These are phyloP conservation scores for Rousettus leschenaultii DNA, from an alignment of 2,113 vertebrate species.

Conservation along the genomic window DNA sequence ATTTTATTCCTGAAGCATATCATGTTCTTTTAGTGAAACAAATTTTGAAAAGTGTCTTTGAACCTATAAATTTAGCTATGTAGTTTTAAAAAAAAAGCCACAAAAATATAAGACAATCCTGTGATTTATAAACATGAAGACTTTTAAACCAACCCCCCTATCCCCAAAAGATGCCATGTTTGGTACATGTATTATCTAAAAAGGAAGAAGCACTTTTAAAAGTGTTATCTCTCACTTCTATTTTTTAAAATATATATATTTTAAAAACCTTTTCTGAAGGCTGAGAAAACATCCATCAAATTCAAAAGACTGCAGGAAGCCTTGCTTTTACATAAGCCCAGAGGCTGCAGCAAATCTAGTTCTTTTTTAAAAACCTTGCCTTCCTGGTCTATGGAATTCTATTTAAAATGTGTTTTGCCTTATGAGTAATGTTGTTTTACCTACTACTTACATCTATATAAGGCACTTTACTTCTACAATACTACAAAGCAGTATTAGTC, in stretches of 20 bases:
- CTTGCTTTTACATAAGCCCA: not conserved
- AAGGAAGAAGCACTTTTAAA: not conserved
- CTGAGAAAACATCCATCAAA: not conserved
- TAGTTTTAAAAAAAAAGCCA: not conserved
- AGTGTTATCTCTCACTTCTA: not conserved
- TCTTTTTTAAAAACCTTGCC: not conserved
- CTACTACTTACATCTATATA: not conserved
- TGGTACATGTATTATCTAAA: not conserved
- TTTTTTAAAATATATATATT: not conserved
- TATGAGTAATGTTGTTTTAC: not conserved
- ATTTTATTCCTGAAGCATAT: not conserved
- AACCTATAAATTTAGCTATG: not conserved
- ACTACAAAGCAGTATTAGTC: not conserved
- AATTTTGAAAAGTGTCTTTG: not conserved
- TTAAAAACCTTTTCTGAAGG: slow-evolving; percentile 18
- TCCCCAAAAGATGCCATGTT: not conserved
- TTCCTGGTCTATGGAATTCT: slow-evolving; percentile 28
- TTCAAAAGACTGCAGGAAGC: slow-evolving; percentile 14
- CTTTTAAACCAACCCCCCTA: not conserved
- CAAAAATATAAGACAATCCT: not conserved
- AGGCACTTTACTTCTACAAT: not conserved
- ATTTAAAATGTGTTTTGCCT: not conserved
- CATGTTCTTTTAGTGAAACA: not conserved
- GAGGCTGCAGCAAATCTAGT: not conserved
- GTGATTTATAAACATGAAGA: not conserved